These are phyloP conservation scores for Thalassoma bifasciatum DNA, from an alignment of 2,113 vertebrate species.

Conservation along the genomic window DNA sequence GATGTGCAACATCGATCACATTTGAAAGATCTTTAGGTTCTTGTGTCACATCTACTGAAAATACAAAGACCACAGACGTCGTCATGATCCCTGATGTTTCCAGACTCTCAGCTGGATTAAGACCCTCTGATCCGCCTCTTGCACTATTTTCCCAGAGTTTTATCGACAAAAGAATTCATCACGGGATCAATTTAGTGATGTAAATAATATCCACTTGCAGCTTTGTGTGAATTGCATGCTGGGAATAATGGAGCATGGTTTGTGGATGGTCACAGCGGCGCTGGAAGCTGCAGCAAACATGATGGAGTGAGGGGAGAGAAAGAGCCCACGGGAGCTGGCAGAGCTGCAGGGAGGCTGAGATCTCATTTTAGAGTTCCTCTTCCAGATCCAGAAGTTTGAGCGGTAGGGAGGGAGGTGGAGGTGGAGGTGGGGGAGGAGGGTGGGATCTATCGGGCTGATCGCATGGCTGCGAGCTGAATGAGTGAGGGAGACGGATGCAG, in stretches of 20 bases:
- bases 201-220: background rate
- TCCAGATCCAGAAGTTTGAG: constrained; percentile 65
- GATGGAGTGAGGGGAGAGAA: constrained; percentile 24
- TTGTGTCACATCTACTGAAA: too few species aligned
- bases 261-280: too few species aligned
- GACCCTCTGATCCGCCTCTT: background rate
- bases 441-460: constrained; percentile 51
- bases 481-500: constrained; percentile 64
- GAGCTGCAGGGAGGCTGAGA: constrained; percentile 45
- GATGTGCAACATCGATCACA: too few species aligned
- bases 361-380: constrained; percentile 67
- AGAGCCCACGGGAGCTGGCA: constrained; percentile 19
- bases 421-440: background rate
- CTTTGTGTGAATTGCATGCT: background rate
- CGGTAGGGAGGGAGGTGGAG: background rate
- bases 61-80: too few species aligned
- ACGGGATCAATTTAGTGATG: background rate
- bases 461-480: constrained; percentile 65
- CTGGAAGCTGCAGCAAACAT: constrained; percentile 27
- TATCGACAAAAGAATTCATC: background rate
- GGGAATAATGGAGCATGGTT: constrained; percentile 20
- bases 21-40: too few species aligned
- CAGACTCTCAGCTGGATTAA: background rate
- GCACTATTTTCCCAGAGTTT: background rate
- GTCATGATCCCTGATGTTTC: too few species aligned